Base-by-base conservation (phyloP, 2,113 vertebrate genomes). In the Triplophysa rosa region DNA sequence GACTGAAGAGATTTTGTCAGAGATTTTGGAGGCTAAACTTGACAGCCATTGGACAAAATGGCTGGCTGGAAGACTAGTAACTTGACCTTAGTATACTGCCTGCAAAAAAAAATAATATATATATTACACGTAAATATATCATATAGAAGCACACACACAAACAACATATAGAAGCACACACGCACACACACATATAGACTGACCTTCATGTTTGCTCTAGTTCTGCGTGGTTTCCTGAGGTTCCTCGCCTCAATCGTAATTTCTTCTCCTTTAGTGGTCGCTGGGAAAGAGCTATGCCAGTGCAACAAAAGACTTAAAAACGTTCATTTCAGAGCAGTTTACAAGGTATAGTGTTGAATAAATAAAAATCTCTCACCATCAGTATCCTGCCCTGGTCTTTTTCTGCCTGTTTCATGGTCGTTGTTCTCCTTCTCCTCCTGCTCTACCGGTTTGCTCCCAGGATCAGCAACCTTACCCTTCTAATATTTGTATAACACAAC, bases 321-420 rank as follows among this genome's bases (percentile, higher is more conserved):
- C 24, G 24, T 13, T 0, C 10, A 24, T 67, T 58, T 40, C 9
- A 67, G 19, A 24, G 13, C 42, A 19, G 67, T 19, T 24, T 16
- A 71, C 47, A 5, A 1, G 54, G 8, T 70, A 29, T 29, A 29
- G 7, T 13, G 2, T 37, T n/a, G 11, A 12, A 23, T 8, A 24
- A 26, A 59, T 17, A 7, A 47, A 78, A 88, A 83, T 59, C 40
- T 85, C 79, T 67, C 84, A 8, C 82, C 71, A 4, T 89, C 88
- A 8, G 45, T 77, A 4, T 86, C 87, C 49, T 63, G 79, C 1
- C 70, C 62, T 1, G 79, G 4, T 79, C 87, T 89, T 83, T 89
- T 92, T 77, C 90, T 90, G 67, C 85, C 87, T 68, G 59, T 19
- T 58, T 80, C 59, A 5, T 77, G 81, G 24, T 47, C 82, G n/a